These are phyloP conservation scores for Callospermophilus lateralis DNA, from an alignment of 2,113 vertebrate species.

Conservation along the genomic window DNA sequence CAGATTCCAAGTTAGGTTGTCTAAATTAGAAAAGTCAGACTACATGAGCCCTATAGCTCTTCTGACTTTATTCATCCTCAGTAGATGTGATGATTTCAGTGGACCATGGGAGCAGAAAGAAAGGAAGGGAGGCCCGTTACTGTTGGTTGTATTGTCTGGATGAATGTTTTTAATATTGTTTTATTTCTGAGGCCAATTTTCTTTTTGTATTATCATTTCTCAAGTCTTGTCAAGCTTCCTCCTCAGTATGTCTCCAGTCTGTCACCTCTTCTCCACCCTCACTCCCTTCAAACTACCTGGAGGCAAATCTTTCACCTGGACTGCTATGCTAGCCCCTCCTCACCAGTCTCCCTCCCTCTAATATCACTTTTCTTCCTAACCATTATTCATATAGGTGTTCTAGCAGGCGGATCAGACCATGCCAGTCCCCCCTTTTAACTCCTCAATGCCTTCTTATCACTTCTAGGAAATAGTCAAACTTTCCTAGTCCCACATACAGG, in stretches of 20 bases:
- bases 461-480: background rate
- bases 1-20: background rate
- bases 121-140: background rate
- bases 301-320: background rate
- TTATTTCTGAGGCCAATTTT: background rate
- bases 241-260: background rate
- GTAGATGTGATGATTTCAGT: background rate
- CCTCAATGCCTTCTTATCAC: background rate
- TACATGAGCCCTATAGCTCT: background rate
- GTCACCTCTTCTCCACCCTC: background rate
- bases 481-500: background rate
- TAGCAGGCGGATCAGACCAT: background rate
- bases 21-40: conserved; percentile 41
- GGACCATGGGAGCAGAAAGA: background rate
- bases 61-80: background rate
- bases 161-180: conserved; percentile 18
- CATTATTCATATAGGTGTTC: background rate
- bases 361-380: background rate
- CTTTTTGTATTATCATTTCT: conserved; percentile 45
- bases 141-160: background rate
- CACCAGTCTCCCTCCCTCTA: background rate
- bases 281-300: background rate
- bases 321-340: background rate
- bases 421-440: background rate
- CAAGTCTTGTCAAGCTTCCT: conserved; percentile 17